phyloP scores from a whole-genome alignment of 2,888 invertebrate genomes.

The Perdita meconis region DNA sequence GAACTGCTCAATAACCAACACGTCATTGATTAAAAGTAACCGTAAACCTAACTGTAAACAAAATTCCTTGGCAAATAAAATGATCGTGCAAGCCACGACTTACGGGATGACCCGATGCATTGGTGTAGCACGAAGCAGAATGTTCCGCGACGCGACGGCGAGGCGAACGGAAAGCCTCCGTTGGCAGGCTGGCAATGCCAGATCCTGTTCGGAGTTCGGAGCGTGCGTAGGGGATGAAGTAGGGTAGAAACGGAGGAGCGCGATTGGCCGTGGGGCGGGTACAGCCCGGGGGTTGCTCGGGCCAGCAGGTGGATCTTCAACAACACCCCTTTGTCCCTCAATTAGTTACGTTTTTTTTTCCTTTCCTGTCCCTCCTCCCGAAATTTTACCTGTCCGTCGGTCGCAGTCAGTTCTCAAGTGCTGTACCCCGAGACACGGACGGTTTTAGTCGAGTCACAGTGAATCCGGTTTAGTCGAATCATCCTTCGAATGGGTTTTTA shows the following conservation, averaged over 20 bases:
- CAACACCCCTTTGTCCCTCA: slow-evolving; percentile 77
- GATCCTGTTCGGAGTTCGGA: slow-evolving; percentile 53
- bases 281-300: slow-evolving; percentile 71
- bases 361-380: slow-evolving; percentile 53
- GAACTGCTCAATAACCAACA: too few relatives aligned
- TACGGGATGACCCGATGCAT: not conserved
- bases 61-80: too few relatives aligned
- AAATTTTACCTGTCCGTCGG: slow-evolving; percentile 72
- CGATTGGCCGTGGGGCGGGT: slow-evolving; percentile 80
- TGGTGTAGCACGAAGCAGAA: not conserved
- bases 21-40: too few relatives aligned
- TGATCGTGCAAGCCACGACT: too few relatives aligned
- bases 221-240: slow-evolving; percentile 69
- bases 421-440: slow-evolving; percentile 21
- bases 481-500: slow-evolving; percentile 36
- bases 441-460: slow-evolving; percentile 59
- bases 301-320: slow-evolving; percentile 81
- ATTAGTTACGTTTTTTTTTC: slow-evolving; percentile 79
- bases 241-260: slow-evolving; percentile 67
- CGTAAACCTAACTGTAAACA: too few relatives aligned
- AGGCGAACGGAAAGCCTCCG: slow-evolving; percentile 18
- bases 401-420: slow-evolving; percentile 69
- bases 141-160: slow-evolving; percentile 33
- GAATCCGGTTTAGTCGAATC: slow-evolving; percentile 47
- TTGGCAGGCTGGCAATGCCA: slow-evolving; percentile 4